Evolutionary conservation across 1,140 invertebrate species (phyloP), one percentile per base, ranked within the genome.

Genomic region (Caenorhabditis briggsae): DNA sequence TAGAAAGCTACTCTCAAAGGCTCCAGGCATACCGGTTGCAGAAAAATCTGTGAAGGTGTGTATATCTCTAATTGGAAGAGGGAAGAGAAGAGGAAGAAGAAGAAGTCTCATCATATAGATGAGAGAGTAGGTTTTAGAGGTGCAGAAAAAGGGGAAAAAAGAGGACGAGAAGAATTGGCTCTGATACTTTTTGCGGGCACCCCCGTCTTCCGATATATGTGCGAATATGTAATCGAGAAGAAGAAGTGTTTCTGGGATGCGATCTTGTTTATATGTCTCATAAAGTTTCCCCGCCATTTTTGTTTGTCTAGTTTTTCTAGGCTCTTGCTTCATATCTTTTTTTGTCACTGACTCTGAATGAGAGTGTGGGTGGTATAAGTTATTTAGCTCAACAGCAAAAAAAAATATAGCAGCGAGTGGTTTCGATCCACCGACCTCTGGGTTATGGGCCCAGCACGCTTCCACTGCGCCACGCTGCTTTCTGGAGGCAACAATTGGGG

Each of bases 401-500:
- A 64, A 33, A 11, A 9, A 8, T 70, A 41, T 96, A 96, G 95
- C 95, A 96, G 95, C 96, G 95, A 95, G 95, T 96, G 95, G 95
- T 96, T 96, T 96, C 95, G 95, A 96, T 96, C 96, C 95, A 96
- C 95, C 95, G 96, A 96, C 96, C 96, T 96, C 95, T 96, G 95
- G 96, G 96, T 96, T 96, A 96, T 96, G 96, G 95, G 96, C 96
- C 96, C 96, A 97, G 96, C 96, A 96, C 96, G 96, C 95, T 96
- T 96, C 96, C 96, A 95, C 96, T 96, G 96, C 96, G 96, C 96
- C 96, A 96, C 96, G 96, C 96, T 97, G 96, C 95, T 96, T n/a
- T 43, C 23, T 16, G n/a, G 5, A 58, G n/a, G 7, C 33, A 18
- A 20, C 3, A 20, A n/a, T 58, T 58, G 16, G 23, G n/a, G 23